These are phyloP conservation scores for Apogon hyalosoma DNA, from an alignment of 2,797 vertebrate genomes.

Conservation along the genomic window DNA sequence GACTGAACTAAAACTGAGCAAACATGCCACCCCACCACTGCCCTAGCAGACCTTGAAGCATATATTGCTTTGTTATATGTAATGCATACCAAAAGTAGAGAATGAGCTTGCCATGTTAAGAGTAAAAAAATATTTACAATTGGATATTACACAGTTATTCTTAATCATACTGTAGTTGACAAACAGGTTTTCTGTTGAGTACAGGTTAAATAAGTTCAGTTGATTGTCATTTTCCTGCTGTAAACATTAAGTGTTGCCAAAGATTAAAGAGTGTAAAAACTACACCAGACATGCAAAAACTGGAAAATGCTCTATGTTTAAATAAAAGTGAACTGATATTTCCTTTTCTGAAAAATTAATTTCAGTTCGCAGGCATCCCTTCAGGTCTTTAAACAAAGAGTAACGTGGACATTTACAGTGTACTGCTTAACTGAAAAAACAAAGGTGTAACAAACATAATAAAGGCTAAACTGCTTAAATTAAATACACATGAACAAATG, in stretches of 20 bases:
- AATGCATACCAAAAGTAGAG: background rate
- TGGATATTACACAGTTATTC: background rate
- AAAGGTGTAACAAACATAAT: constrained; percentile 28
- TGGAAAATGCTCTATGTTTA: background rate
- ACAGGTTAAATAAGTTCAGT: constrained; percentile 7
- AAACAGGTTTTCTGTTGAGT: background rate
- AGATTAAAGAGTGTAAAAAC: background rate
- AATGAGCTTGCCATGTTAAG: background rate
- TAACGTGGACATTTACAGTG: background rate
- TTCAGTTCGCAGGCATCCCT: background rate
- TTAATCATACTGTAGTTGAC: background rate
- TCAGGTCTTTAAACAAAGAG: constrained; percentile 6
- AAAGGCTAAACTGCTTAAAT: constrained; percentile 42
- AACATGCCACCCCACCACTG: too few relatives aligned
- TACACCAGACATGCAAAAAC: too few relatives aligned
- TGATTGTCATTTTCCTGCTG: constrained; percentile 54
- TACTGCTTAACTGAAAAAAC: constrained; percentile 18
- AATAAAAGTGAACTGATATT: background rate
- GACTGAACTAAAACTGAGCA: too few relatives aligned
- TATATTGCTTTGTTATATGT: background rate
- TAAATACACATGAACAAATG: constrained; percentile 40
- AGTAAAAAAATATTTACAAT: constrained; percentile 1
- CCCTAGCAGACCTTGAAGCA: background rate
- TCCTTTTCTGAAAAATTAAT: background rate
- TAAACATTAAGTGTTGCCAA: constrained; percentile 15